A percentile compares a stretch with the other conserved stretches of the same genome.
Evolutionary conservation across 2,888 invertebrate species (phyloP).

Genomic region (Tipula lateralis): DNA sequence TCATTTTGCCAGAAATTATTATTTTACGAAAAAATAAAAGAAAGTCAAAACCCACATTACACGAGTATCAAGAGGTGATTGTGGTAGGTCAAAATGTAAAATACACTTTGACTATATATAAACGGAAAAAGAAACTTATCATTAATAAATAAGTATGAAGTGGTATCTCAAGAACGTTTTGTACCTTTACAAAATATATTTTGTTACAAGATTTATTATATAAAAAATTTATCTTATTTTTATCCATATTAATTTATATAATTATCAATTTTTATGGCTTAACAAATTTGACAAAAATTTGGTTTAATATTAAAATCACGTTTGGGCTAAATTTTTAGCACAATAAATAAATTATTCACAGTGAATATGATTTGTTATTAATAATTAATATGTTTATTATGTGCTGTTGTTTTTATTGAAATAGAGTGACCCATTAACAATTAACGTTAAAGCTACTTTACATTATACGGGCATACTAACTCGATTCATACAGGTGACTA

Average conservation of each 20-base stretch:
- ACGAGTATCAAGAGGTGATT: neutral
- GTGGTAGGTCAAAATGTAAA: neutral
- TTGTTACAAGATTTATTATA: neutral
- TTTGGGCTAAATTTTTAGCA: neutral
- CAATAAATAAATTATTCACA: no score
- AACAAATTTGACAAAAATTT: neutral
- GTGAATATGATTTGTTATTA: no score
- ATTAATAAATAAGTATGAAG: neutral
- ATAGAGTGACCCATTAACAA: no score
- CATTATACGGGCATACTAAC: no score
- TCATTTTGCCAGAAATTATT: neutral
- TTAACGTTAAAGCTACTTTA: no score
- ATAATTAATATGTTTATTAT: no score
- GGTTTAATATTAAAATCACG: neutral
- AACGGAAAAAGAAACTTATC: neutral
- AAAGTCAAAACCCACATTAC: neutral
- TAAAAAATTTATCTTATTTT: neutral
- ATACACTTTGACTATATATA: neutral
- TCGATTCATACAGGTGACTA: no score
- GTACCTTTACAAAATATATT: neutral
- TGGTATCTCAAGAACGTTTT: neutral
- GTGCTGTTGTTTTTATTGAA: no score
- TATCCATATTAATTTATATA: neutral
- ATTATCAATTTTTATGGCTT: neutral
- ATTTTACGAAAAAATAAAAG: neutral